Base-by-base conservation (phyloP, 2,888 invertebrate genomes). In the Griposia aprilina region DNA sequence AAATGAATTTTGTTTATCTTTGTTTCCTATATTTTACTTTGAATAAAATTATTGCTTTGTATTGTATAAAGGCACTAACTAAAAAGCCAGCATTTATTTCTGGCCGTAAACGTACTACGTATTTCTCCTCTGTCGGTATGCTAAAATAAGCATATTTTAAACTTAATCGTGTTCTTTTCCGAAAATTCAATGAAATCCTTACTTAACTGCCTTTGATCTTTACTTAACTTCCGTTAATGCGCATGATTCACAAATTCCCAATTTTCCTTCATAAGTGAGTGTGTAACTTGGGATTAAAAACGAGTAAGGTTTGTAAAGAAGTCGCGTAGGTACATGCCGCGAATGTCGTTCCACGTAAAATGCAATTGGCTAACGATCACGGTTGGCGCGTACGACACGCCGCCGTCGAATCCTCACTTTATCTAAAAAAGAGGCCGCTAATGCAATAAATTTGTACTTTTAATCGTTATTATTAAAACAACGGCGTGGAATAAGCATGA, bases 401-500 rank as follows among this genome's bases (percentile, higher is more conserved):
- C 83, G 82, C 88, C 83, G 36, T 81, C 74, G 71, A 83, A 81
- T 91, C 88, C 91, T 88, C 92, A 93, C 93, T 94, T 94, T 93
- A 93, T 93, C 94, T 93, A 95, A 93, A 84, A 95, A 92, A 91
- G 89, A 89, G 89, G 91, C 91, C 92, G 87, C 87, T 91, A 92
- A 91, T 89, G 89, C 93, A 92, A 95, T 96, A 96, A 96, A 96
- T 95, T 95, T 87, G 85, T 94, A 94, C 94, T 96, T 94, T 96
- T 96, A 96, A 96, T 96, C 93, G 93, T 93, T 91, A 93, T 94
- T 94, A 95, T 95, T 95, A 93, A 95, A 96, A 96, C 96, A 96
- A 96, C 95, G 91, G 91, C 89, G 88, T 90, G 92, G 92, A 82
- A 91, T 93, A 92, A 91, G 90, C 92, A 89, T 88, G 89, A 89